These are phyloP conservation scores for Ectemnius lituratus DNA, from an alignment of 2,888 invertebrate genomes.

Conservation along the genomic window DNA sequence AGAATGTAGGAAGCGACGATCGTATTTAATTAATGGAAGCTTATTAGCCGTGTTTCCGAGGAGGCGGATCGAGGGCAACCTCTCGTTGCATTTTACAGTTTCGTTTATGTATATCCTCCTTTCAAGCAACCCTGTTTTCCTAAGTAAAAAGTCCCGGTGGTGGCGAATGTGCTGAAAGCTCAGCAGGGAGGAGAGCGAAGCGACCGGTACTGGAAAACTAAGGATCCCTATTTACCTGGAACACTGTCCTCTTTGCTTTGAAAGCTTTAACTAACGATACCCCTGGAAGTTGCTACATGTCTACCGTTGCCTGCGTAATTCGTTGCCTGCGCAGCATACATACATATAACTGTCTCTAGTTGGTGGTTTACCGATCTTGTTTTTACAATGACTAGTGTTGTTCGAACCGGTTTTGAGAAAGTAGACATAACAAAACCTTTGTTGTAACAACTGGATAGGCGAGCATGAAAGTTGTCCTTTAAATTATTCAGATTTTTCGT, in stretches of 20 bases:
- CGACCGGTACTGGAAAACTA: slow-evolving; percentile 11
- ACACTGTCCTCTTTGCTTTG: slow-evolving; percentile 38
- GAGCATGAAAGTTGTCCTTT: too few relatives aligned
- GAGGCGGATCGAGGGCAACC: neutral
- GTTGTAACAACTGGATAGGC: too few relatives aligned
- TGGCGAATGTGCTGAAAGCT: slow-evolving; percentile 35
- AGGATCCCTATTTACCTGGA: slow-evolving; percentile 49
- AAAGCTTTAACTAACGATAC: slow-evolving; percentile 51
- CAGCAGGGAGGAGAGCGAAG: slow-evolving; percentile 1
- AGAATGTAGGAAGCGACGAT: too few relatives aligned
- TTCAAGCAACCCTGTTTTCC: slow-evolving; percentile 16
- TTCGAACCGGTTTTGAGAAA: too few relatives aligned
- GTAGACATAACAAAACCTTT: too few relatives aligned
- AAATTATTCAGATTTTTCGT: too few relatives aligned
- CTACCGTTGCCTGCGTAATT: slow-evolving; percentile 25
- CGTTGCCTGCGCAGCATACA: too few relatives aligned
- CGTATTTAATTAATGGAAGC: neutral
- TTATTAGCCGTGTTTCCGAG: neutral
- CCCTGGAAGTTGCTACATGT: slow-evolving; percentile 29
- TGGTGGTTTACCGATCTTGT: too few relatives aligned
- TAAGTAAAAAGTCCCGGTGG: slow-evolving; percentile 21
- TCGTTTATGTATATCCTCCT: slow-evolving; percentile 12
- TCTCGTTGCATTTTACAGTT: slow-evolving; percentile 23
- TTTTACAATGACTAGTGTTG: too few relatives aligned
- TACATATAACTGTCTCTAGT: too few relatives aligned